Conservation (phyloP, 2,797 vertebrate genomes). For the Tragelaphus eurycerus region DNA sequence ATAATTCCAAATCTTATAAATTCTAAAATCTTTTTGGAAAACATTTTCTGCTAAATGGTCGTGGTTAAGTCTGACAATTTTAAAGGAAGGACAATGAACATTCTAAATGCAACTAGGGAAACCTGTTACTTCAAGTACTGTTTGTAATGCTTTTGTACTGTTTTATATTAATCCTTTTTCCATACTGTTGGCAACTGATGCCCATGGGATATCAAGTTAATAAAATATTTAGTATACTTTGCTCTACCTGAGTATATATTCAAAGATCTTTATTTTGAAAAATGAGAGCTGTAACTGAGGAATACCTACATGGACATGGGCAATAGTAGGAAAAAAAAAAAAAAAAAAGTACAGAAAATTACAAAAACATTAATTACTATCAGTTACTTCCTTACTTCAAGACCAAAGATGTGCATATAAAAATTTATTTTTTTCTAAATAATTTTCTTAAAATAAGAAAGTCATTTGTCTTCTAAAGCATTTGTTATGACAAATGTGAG, state of each 20-base stretch:
- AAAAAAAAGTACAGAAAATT: not conserved
- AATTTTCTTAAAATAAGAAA: slow-evolving; percentile 29
- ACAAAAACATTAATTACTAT: not conserved
- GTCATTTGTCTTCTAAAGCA: not conserved
- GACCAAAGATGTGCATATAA: not conserved
- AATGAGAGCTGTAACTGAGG: not conserved
- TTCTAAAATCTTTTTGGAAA: slow-evolving; percentile 65
- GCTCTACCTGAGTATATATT: slow-evolving; percentile 1
- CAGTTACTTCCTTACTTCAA: not conserved
- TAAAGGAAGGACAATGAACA: not conserved
- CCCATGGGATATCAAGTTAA: not conserved
- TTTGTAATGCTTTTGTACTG: slow-evolving; percentile 17
- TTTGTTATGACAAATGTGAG: not conserved
- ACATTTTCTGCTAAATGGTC: slow-evolving; percentile 66
- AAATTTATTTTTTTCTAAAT: not conserved
- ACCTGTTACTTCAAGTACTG: not conserved
- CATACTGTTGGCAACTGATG: not conserved
- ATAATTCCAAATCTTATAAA: slow-evolving; percentile 58
- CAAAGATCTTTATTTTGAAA: slow-evolving; percentile 35
- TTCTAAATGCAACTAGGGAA: not conserved
- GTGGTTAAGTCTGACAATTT: slow-evolving; percentile 79
- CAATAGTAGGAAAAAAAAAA: not conserved
- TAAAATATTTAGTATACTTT: slow-evolving; percentile 19
- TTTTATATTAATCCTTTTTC: slow-evolving; percentile 47
- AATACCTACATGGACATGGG: not conserved